Conservation (phyloP, 2,113 vertebrate genomes). For the Poecilia latipinna region DNA sequence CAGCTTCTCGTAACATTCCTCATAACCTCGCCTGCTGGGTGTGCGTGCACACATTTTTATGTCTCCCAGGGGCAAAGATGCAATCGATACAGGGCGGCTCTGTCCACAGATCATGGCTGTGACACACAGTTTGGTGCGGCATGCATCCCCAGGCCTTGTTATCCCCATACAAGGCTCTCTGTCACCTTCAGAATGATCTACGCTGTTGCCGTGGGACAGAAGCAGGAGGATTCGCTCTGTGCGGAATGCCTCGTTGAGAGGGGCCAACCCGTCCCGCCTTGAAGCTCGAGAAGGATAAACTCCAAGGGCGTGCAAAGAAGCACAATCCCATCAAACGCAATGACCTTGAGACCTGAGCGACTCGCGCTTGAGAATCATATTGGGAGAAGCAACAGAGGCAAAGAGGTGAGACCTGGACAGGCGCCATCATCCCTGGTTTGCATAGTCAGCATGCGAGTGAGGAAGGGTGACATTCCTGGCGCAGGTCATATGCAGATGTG, state of each 20-base stretch:
- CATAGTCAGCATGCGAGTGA: constrained; percentile 2
- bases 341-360: constrained; percentile 36
- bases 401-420: constrained; percentile 25
- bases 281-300: not conserved
- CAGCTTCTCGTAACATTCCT: constrained; percentile 17
- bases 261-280: not conserved
- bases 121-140: constrained; percentile 30
- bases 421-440: constrained; percentile 22
- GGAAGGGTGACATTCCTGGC: not conserved
- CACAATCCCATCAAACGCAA: constrained; percentile 7
- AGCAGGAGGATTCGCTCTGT: constrained; percentile 8
- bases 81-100: constrained; percentile 33
- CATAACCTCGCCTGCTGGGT: not conserved
- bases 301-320: constrained; percentile 12
- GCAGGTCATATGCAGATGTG: not conserved
- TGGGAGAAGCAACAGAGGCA: not conserved
- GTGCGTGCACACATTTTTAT: constrained; percentile 6
- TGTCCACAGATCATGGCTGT: constrained; percentile 20
- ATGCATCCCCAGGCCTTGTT: constrained; percentile 26
- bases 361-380: not conserved
- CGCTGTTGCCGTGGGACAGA: not conserved
- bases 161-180: constrained; percentile 13
- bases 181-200: constrained; percentile 52
- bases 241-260: constrained; percentile 7
- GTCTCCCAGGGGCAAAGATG: constrained; percentile 12